These are phyloP conservation scores for Aphelinus certus DNA, from an alignment of 1,140 invertebrate genomes.

Conservation along the genomic window DNA sequence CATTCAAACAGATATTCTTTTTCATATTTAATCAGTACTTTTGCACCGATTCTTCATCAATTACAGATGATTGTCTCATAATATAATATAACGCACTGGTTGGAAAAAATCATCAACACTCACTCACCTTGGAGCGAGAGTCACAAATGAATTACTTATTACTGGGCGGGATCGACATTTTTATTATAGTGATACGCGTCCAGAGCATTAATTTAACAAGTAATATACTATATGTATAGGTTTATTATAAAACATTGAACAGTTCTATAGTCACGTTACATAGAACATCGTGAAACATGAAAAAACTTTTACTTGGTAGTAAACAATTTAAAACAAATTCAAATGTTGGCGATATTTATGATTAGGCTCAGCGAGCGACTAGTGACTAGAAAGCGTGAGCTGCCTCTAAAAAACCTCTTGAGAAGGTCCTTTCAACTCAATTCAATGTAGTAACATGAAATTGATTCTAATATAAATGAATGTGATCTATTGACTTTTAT, in stretches of 20 bases:
- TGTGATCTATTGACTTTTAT: no score
- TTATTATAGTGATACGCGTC: slow-evolving; percentile 50
- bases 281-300: slow-evolving; percentile 30
- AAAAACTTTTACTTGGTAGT: slow-evolving; percentile 32
- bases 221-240: slow-evolving; percentile 39
- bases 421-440: neutral
- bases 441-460: neutral
- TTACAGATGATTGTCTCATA: no score
- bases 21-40: neutral
- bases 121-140: slow-evolving; percentile 21
- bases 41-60: neutral
- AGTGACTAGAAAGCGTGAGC: neutral
- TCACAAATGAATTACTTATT: slow-evolving; percentile 21
- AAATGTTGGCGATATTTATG: neutral
- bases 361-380: neutral
- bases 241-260: slow-evolving; percentile 37
- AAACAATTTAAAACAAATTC: slow-evolving; percentile 29
- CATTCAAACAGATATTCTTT: no score
- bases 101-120: slow-evolving; percentile 10
- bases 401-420: neutral
- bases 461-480: no score
- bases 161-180: slow-evolving; percentile 44
- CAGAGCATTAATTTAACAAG: slow-evolving; percentile 38
- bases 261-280: slow-evolving; percentile 38
- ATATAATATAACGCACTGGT: neutral